phyloP scores from a whole-genome alignment of 2,797 vertebrate species.

The Ceryle rudis region DNA sequence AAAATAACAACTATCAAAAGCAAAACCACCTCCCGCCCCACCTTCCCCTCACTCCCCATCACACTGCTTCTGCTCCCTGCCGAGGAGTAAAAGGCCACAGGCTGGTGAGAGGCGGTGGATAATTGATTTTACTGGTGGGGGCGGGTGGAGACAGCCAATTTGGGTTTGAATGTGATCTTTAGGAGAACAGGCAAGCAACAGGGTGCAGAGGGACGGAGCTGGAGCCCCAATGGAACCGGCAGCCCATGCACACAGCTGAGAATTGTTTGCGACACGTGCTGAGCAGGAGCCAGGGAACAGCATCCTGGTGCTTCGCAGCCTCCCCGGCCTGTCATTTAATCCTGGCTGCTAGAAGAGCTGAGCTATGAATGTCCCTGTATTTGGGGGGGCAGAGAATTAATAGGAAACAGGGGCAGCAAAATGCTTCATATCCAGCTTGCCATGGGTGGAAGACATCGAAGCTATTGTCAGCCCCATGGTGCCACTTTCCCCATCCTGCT shows the following conservation, averaged over 20 bases:
- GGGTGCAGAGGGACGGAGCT: constrained; percentile 41
- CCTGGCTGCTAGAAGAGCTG: background rate
- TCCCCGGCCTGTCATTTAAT: background rate
- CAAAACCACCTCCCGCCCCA: constrained; percentile 10
- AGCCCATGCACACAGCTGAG: constrained; percentile 6
- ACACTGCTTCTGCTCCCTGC: background rate
- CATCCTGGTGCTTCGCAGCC: background rate
- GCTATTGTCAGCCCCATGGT: accelerated
- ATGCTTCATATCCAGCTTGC: background rate
- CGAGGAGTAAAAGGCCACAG: constrained; percentile 23
- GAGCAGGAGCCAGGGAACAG: background rate
- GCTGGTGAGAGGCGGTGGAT: background rate
- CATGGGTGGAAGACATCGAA: background rate
- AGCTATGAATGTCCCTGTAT: background rate
- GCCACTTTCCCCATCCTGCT: background rate
- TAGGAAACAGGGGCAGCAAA: background rate
- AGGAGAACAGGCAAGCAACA: constrained; percentile 30
- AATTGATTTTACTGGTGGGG: constrained; percentile 62
- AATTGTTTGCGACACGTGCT: constrained; percentile 19
- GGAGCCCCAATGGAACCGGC: constrained; percentile 14
- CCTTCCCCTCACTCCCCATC: background rate
- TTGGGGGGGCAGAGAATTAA: background rate
- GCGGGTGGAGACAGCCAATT: constrained; percentile 59
- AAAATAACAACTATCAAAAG: constrained; percentile 53
- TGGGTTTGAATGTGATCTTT: constrained; percentile 58